Percentiles rank a stretch among this genome's conserved stretches.
phyloP scores from a whole-genome alignment of 1,140 invertebrate species.

The Drosophila azteca region DNA sequence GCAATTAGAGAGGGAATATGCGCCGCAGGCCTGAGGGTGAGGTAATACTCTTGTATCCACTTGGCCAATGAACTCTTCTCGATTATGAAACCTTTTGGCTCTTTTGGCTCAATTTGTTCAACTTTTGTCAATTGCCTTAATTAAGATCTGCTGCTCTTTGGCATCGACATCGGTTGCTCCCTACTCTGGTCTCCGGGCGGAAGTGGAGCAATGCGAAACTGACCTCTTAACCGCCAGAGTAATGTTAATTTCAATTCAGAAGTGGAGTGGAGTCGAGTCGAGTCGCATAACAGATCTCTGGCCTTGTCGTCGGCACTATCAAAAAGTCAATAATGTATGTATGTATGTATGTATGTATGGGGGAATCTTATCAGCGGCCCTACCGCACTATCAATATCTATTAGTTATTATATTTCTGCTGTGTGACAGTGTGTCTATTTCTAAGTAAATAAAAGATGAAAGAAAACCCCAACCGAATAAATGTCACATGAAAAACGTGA shows the following conservation, averaged over 20 bases:
- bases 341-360: too few species aligned
- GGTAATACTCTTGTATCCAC: constrained; percentile 35
- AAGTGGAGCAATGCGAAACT: constrained; percentile 64
- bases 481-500: constrained; percentile 44
- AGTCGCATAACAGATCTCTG: constrained; percentile 20
- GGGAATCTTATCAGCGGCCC: constrained; percentile 56
- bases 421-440: constrained; percentile 1
- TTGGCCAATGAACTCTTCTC: constrained; percentile 65
- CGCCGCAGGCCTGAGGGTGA: constrained; percentile 11
- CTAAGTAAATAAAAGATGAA: constrained; percentile 50
- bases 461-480: constrained; percentile 49
- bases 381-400: constrained; percentile 53
- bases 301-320: constrained; percentile 69
- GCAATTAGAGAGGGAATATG: too few species aligned
- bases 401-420: constrained; percentile 52
- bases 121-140: constrained; percentile 68
- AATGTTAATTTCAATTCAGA: constrained; percentile 30
- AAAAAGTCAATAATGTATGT: constrained; percentile 46
- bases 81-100: constrained; percentile 52
- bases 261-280: too few species aligned
- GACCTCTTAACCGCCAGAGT: constrained; percentile 55
- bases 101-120: constrained; percentile 34
- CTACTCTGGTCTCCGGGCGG: constrained; percentile 25
- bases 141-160: constrained; percentile 57
- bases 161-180: constrained; percentile 1